These are phyloP conservation scores for Frieseomelitta varia DNA, from an alignment of 1,140 invertebrate genomes.

Conservation along the genomic window DNA sequence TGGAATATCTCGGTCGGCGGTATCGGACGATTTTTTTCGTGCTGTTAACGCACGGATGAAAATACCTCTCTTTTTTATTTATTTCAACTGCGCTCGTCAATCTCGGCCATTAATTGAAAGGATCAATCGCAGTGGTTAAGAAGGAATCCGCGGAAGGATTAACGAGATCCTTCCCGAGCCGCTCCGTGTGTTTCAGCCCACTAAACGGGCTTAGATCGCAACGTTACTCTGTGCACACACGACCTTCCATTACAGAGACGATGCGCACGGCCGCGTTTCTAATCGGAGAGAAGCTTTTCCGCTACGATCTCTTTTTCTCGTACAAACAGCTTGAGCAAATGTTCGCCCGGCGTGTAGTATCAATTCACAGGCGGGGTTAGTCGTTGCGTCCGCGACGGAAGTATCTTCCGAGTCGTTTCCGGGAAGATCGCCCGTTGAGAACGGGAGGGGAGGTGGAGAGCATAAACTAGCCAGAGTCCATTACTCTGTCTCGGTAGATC, in stretches of 20 bases:
- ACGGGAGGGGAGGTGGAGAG: neutral
- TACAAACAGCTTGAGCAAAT: slow-evolving; percentile 46
- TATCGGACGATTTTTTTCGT: neutral
- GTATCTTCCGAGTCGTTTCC: slow-evolving; percentile 42
- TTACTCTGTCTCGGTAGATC: slow-evolving; percentile 61
- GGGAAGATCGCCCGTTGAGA: slow-evolving; percentile 44
- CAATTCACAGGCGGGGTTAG: slow-evolving; percentile 39
- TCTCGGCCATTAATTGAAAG: neutral
- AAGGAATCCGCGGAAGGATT: slow-evolving; percentile 1
- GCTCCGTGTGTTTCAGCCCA: neutral
- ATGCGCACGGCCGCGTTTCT: neutral
- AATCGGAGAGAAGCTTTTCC: slow-evolving; percentile 37
- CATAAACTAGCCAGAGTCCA: slow-evolving; percentile 62
- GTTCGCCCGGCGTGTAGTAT: slow-evolving; percentile 46
- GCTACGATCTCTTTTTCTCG: slow-evolving; percentile 50
- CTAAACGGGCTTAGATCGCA: slow-evolving; percentile 10
- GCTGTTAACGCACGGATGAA: neutral
- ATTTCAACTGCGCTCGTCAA: neutral
- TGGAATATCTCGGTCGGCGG: neutral
- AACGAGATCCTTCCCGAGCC: neutral
- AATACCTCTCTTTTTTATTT: neutral
- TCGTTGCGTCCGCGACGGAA: slow-evolving; percentile 49
- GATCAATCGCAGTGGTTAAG: neutral
- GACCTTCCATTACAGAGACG: slow-evolving; percentile 1
- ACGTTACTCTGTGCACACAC: neutral